Conservation (phyloP, 2,888 invertebrate species). For the Watsonalla binaria region DNA sequence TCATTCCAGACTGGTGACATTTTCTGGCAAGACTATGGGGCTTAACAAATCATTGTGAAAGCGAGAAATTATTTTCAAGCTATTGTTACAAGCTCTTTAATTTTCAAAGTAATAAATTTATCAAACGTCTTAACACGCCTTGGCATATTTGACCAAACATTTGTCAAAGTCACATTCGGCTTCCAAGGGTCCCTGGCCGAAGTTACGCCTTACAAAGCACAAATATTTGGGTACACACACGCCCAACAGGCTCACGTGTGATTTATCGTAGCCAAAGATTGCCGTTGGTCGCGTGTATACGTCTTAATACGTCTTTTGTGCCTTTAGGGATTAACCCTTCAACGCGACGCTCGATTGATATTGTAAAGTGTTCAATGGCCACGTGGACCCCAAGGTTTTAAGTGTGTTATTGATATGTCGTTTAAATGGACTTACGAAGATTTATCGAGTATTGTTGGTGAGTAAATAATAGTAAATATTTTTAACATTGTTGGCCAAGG, state of each 20-base stretch:
- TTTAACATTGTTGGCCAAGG: no score
- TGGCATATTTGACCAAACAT: constrained; percentile 1
- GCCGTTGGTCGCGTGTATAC: constrained; percentile 31
- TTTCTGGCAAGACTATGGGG: no score
- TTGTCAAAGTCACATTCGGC: constrained; percentile 1
- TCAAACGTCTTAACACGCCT: not conserved
- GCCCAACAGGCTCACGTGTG: constrained; percentile 17
- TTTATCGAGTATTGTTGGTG: not conserved
- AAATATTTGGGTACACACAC: constrained; percentile 25
- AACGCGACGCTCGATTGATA: constrained; percentile 26
- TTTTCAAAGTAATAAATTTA: not conserved
- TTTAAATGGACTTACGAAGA: not conserved
- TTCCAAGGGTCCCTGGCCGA: not conserved
- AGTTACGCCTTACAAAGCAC: constrained; percentile 6
- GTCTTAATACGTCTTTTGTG: constrained; percentile 41
- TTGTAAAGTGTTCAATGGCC: constrained; percentile 24
- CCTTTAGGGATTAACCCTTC: constrained; percentile 31
- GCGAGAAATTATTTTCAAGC: no score
- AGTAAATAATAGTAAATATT: no score
- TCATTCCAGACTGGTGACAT: no score
- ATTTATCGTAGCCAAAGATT: constrained; percentile 34
- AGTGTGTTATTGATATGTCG: not conserved
- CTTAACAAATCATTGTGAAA: no score
- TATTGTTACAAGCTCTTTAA: not conserved
- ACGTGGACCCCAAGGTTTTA: constrained; percentile 17